Percentiles rank a stretch among this genome's conserved stretches.
phyloP scores from a whole-genome alignment of 2,113 vertebrate genomes.

The Phyllopteryx taeniolatus region DNA sequence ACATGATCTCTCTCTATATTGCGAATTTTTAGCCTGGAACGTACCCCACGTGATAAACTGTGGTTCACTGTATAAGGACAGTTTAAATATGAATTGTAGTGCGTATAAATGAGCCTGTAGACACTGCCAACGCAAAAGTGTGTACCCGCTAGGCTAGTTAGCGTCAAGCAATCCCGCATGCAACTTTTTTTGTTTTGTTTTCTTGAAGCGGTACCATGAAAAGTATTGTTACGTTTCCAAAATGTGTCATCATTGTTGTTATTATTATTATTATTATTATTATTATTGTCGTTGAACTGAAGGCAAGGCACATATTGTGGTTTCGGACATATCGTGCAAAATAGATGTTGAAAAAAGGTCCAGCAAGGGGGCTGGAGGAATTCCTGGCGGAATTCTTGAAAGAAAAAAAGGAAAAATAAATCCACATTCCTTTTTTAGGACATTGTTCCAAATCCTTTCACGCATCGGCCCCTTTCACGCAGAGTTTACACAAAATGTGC shows the following conservation, averaged over 20 bases:
- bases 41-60: too few relatives aligned
- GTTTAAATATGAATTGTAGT: neutral
- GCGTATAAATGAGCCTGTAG: neutral
- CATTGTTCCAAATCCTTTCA: slow-evolving; percentile 21
- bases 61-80: too few relatives aligned
- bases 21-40: too few relatives aligned
- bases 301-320: slow-evolving; percentile 98
- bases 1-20: too few relatives aligned
- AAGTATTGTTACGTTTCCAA: slow-evolving; percentile 67
- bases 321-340: slow-evolving; percentile 94
- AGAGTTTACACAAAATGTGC: too few relatives aligned
- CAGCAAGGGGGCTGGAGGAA: neutral
- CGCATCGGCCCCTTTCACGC: neutral
- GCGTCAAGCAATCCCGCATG: slow-evolving; percentile 82
- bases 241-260: slow-evolving; percentile 7
- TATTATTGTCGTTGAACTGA: slow-evolving; percentile 73
- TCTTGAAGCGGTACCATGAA: slow-evolving; percentile 63
- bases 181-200: slow-evolving; percentile 71
- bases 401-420: too few relatives aligned
- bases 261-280: slow-evolving; percentile 52
- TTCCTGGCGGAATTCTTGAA: neutral
- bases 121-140: neutral
- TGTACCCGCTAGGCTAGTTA: slow-evolving; percentile 36
- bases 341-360: slow-evolving; percentile 68
- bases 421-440: neutral